Conservation (phyloP, 2,797 vertebrate genomes). For the Melanotaenia maccullochi region DNA sequence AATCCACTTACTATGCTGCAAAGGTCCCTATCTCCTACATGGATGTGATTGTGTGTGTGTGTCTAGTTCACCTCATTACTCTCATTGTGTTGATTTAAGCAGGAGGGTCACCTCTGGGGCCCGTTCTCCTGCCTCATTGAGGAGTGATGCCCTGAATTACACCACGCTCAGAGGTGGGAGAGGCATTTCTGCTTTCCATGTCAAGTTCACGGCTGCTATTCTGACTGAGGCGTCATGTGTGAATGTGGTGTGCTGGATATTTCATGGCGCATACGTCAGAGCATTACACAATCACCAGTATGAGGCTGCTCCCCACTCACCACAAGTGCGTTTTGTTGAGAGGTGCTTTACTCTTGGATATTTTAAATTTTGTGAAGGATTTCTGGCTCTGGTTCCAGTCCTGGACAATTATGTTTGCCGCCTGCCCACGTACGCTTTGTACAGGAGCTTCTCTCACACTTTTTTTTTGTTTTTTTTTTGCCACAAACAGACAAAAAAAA, state of each 20-base stretch:
- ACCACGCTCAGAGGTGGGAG: conserved; percentile 29
- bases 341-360: conserved; percentile 46
- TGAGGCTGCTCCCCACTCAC: conserved; percentile 33
- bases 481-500: conserved; percentile 56
- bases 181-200: conserved; percentile 24
- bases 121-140: conserved; percentile 59
- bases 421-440: conserved; percentile 48
- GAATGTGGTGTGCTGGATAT: conserved; percentile 15
- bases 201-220: conserved; percentile 18
- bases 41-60: conserved; percentile 36
- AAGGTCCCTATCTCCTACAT: conserved; percentile 50
- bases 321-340: conserved; percentile 37
- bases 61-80: conserved; percentile 75
- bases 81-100: conserved; percentile 77
- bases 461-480: conserved; percentile 37
- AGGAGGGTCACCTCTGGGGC: conserved; percentile 72
- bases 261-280: conserved; percentile 9
- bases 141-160: conserved; percentile 66
- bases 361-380: conserved; percentile 47
- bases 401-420: conserved; percentile 51
- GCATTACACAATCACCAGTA: conserved; percentile 26
- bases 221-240: not conserved
- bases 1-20: conserved; percentile 74
- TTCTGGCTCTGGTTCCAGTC: conserved; percentile 44
- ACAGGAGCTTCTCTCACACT: conserved; percentile 53